Conservation (phyloP, 2,888 invertebrate genomes). For the Agrochola lota region DNA sequence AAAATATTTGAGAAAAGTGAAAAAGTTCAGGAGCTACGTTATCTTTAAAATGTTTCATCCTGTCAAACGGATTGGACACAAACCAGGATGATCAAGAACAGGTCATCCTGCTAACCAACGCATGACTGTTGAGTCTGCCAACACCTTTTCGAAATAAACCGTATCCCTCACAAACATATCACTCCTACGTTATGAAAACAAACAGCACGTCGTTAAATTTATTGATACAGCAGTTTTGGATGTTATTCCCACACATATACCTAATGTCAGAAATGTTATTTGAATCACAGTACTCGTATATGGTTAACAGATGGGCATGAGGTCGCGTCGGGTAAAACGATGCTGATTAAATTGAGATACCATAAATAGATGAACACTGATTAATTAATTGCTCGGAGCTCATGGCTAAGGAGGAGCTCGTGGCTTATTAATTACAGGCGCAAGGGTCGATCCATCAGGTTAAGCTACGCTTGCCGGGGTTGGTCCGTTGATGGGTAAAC, state of each 20-base stretch:
- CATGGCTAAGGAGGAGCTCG: no score
- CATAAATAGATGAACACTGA: neutral
- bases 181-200: constrained; percentile 23
- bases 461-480: no score
- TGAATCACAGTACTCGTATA: neutral
- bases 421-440: no score
- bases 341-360: constrained; percentile 19
- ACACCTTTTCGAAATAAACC: neutral
- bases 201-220: constrained; percentile 39
- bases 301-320: constrained; percentile 18
- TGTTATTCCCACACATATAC: constrained; percentile 33
- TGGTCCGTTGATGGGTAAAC: no score
- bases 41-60: neutral
- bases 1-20: neutral
- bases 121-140: neutral
- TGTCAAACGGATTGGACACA: neutral
- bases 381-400: neutral
- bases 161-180: constrained; percentile 20
- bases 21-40: constrained; percentile 3
- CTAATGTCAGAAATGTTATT: constrained; percentile 18
- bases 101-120: neutral
- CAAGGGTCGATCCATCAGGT: no score
- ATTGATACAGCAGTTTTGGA: constrained; percentile 36
- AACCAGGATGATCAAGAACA: neutral
- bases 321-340: constrained; percentile 15